Evolutionary conservation across 2,888 invertebrate genomes (phyloP).

Genomic region (Lepidocyrtoides sp.): DNA sequence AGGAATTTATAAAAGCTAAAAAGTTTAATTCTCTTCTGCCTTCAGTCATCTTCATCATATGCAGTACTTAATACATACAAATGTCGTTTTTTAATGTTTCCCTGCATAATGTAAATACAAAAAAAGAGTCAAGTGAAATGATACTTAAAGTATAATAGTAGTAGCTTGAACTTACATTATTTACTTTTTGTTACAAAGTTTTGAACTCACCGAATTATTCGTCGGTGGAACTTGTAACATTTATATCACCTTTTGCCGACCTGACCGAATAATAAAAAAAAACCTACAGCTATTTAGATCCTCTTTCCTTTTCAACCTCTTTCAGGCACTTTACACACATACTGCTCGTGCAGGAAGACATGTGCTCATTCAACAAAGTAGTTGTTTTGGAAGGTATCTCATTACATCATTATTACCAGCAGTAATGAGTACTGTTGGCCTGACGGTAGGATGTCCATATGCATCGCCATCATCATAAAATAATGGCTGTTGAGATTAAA

Average conservation of each 20-base stretch:
- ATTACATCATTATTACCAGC: slow-evolving; percentile 19
- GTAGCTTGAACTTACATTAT: no score
- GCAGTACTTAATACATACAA: background rate
- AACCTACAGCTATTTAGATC: background rate
- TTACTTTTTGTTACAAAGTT: background rate
- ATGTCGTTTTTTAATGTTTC: background rate
- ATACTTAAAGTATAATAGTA: no score
- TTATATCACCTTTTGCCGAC: slow-evolving; percentile 41
- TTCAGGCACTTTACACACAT: background rate
- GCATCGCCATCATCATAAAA: slow-evolving; percentile 67
- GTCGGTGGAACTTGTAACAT: slow-evolving; percentile 33
- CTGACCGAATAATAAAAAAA: slow-evolving; percentile 56
- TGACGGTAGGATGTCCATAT: slow-evolving; percentile 49
- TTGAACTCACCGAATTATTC: slow-evolving; percentile 40
- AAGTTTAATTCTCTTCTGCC: slow-evolving; percentile 31
- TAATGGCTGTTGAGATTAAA: slow-evolving; percentile 77
- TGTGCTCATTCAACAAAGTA: slow-evolving; percentile 34
- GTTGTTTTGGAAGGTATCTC: slow-evolving; percentile 46
- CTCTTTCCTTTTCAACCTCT: slow-evolving; percentile 1
- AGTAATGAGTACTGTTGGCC: slow-evolving; percentile 40
- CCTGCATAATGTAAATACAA: background rate
- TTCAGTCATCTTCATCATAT: background rate
- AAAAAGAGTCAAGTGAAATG: slow-evolving; percentile 35
- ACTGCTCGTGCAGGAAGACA: slow-evolving; percentile 54
- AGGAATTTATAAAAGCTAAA: slow-evolving; percentile 24